These are phyloP conservation scores for Monochamus alternatus DNA, from an alignment of 2,888 invertebrate species.

Conservation along the genomic window DNA sequence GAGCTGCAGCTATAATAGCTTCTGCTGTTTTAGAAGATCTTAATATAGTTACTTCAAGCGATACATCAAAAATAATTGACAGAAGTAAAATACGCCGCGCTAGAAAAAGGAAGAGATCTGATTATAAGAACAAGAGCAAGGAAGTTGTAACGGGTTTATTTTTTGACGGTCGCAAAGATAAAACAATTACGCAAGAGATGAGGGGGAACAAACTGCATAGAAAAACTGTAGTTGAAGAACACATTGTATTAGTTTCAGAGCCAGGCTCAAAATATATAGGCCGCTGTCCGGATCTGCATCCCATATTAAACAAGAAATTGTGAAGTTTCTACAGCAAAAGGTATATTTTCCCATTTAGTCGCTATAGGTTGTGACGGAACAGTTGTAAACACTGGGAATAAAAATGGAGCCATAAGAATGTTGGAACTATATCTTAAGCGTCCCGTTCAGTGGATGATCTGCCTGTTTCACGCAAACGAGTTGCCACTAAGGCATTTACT, in stretches of 20 bases:
- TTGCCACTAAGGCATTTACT: conserved; percentile 37
- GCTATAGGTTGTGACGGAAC: conserved; percentile 54
- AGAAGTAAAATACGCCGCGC: neutral
- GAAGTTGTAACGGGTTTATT: neutral
- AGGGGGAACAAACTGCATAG: neutral
- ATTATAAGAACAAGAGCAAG: neutral
- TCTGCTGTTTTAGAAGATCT: conserved; percentile 1
- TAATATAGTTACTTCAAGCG: neutral
- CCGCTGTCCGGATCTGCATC: neutral
- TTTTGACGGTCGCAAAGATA: conserved; percentile 33
- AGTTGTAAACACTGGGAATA: conserved; percentile 52
- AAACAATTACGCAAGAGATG: conserved; percentile 12
- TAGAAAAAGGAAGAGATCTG: neutral
- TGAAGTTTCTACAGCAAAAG: neutral
- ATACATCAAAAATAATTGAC: neutral
- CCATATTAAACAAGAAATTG: conserved; percentile 20
- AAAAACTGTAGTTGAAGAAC: neutral
- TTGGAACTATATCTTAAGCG: conserved; percentile 45
- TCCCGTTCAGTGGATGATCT: conserved; percentile 54
- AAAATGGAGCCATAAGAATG: conserved; percentile 50
- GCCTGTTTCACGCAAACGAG: conserved; percentile 38
- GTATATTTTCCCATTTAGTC: conserved; percentile 13
- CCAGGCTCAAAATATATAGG: no score
- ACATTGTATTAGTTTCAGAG: neutral
- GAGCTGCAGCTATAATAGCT: neutral